These are phyloP conservation scores for Cosmia trapezina DNA, from an alignment of 2,888 invertebrate species.

Conservation along the genomic window DNA sequence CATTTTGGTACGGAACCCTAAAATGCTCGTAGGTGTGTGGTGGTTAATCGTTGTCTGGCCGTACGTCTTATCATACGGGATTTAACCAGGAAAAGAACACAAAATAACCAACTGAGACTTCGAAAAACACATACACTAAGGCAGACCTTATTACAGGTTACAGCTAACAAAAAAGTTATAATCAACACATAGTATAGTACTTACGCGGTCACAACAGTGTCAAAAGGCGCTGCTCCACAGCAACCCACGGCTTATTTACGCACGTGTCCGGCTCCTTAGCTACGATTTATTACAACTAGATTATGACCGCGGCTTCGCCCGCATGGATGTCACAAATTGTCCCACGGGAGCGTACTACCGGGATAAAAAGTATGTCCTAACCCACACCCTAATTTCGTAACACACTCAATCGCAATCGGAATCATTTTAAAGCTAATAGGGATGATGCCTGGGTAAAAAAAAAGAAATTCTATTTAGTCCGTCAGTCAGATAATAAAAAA, in stretches of 20 bases:
- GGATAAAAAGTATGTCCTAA: too few species aligned
- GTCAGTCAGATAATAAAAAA: too few species aligned
- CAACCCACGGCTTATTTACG: background rate
- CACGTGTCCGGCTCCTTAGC: background rate
- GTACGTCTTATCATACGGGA: background rate
- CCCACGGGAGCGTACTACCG: background rate
- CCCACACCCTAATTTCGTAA: too few species aligned
- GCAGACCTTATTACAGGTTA: constrained; percentile 6
- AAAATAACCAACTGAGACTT: background rate
- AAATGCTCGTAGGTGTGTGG: background rate
- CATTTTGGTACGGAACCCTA: too few species aligned
- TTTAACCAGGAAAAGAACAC: background rate
- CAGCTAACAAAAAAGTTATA: constrained; percentile 9
- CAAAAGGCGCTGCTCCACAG: background rate
- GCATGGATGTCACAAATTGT: background rate
- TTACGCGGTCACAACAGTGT: background rate
- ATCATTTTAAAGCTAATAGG: too few species aligned
- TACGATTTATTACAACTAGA: background rate
- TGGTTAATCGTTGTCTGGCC: background rate
- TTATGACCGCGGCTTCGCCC: background rate
- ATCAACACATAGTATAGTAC: constrained; percentile 11
- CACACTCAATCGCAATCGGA: too few species aligned
- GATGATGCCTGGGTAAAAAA: too few species aligned
- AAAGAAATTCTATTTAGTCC: too few species aligned
- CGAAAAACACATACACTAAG: background rate